phyloP scores from a whole-genome alignment of 2,888 invertebrate genomes.

The Trichacis sp. region DNA sequence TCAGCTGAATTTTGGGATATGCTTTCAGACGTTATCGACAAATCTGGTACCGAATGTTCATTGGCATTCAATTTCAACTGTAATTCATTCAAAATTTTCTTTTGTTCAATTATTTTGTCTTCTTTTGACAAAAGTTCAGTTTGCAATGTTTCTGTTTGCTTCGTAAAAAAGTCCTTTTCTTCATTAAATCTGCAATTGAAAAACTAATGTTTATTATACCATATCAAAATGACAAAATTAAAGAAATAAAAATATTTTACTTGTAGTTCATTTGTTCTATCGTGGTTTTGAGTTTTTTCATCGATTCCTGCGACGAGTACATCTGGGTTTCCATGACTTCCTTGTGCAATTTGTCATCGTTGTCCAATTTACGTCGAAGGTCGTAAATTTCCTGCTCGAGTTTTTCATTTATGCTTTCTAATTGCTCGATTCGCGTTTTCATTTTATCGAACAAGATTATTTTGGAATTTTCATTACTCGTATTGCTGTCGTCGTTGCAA shows the following conservation, averaged over 20 bases:
- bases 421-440: slow-evolving; percentile 6
- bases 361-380: slow-evolving; percentile 28
- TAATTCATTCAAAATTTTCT: slow-evolving; percentile 12
- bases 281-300: slow-evolving; percentile 6
- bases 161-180: slow-evolving; percentile 15
- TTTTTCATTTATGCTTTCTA: slow-evolving; percentile 28
- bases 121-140: slow-evolving; percentile 1
- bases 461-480: background rate
- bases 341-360: slow-evolving; percentile 11
- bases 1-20: slow-evolving; percentile 6
- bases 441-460: background rate
- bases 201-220: too few species aligned
- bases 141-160: slow-evolving; percentile 21
- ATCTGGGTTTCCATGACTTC: slow-evolving; percentile 25
- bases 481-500: background rate
- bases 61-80: background rate
- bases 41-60: slow-evolving; percentile 2
- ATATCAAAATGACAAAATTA: slow-evolving; percentile 5
- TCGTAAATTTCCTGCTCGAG: slow-evolving; percentile 27
- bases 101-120: slow-evolving; percentile 9
- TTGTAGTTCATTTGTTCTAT: slow-evolving; percentile 20
- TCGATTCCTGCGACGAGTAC: slow-evolving; percentile 7
- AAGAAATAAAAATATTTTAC: slow-evolving; percentile 17
- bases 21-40: background rate
- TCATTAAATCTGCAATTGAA: slow-evolving; percentile 16